phyloP scores from a whole-genome alignment of 2,113 vertebrate genomes.

The Eonycteris spelaea region DNA sequence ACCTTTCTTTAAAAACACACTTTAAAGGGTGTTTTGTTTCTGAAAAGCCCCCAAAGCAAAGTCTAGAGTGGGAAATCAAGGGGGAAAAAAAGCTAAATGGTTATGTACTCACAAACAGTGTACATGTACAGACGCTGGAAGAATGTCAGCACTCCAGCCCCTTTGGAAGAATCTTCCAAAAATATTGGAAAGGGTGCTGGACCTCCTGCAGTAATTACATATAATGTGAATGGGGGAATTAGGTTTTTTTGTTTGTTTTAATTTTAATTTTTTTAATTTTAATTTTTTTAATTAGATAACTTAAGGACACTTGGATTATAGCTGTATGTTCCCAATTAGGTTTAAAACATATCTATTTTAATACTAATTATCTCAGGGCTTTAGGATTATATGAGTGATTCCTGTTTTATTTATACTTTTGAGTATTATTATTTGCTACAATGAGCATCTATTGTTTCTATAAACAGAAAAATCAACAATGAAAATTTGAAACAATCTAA shows the following conservation, averaged over 20 bases:
- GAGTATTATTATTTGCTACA: conserved; percentile 43
- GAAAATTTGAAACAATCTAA: conserved; percentile 41
- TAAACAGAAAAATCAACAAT: conserved; percentile 32
- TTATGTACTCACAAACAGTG: not conserved
- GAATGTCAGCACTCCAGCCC: not conserved
- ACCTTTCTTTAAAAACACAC: conserved; percentile 25
- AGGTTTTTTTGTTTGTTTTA: no score
- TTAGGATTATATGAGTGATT: conserved; percentile 15
- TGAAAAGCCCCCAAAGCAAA: not conserved
- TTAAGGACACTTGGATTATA: not conserved
- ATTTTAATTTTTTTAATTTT: no score
- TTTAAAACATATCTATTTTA: conserved; percentile 26
- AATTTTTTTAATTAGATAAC: not conserved
- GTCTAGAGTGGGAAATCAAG: conserved; percentile 19
- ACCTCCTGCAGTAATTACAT: conserved; percentile 1
- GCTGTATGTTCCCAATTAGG: not conserved
- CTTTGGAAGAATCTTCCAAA: not conserved
- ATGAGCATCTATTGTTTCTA: not conserved
- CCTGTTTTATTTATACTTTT: conserved; percentile 37
- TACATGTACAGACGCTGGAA: not conserved
- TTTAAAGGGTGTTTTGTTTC: conserved; percentile 27
- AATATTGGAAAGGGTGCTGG: not conserved
- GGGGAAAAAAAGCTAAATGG: not conserved
- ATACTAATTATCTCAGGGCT: not conserved
- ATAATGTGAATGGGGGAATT: not conserved